Evolutionary conservation across 2,888 invertebrate genomes (phyloP), one percentile per base, ranked within the genome.

Genomic region (Erebia epiphron): DNA sequence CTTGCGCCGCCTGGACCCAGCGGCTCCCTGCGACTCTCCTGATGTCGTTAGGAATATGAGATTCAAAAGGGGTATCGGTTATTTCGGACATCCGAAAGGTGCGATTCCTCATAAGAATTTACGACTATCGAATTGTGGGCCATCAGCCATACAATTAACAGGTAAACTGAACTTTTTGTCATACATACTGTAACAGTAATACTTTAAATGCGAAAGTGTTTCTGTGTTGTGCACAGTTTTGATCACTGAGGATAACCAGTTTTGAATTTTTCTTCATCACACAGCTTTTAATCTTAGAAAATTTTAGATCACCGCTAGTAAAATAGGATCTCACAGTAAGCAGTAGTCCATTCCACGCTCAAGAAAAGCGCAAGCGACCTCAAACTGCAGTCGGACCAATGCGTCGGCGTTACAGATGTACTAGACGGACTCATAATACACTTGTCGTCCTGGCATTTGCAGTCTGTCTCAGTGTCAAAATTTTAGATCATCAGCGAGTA

Each of bases 341-440:
- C 99, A 99, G 85, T 99, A 98, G 90, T 99, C 99, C 98, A 99
- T 99, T 11, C 99, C 99, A 75, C 98, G 97, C 76, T 98, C 97
- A 86, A 98, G 0, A 98, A 97, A 70, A 98, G 94, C 2, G 97
- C 96, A 67, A 99, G 91, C 78, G 98, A 97, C 81, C 98, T 97
- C 77, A 98, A 93, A 79, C 98, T 99, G 87, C 99, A 99, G 0
- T 97, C 96, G 5, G 99, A 99, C 99, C 99, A 99, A 80, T 97
- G 97, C 0, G 96, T 95, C 0, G 98, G 98, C 10, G 95, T 95
- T 2, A 95, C 95, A 0, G 95, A 96, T 73, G 98, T 98, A 79
- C 98, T 98, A 5, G 98, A 97, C 0, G 99, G 97, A 2, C 98
- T 97, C 99, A 99, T 99, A 75, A 99, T 99, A 83, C 99, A 99